A percentile compares a stretch with the other conserved stretches of the same genome.
Evolutionary conservation across 2,113 vertebrate species (phyloP).

Genomic region (Atlantisia rogersi): DNA sequence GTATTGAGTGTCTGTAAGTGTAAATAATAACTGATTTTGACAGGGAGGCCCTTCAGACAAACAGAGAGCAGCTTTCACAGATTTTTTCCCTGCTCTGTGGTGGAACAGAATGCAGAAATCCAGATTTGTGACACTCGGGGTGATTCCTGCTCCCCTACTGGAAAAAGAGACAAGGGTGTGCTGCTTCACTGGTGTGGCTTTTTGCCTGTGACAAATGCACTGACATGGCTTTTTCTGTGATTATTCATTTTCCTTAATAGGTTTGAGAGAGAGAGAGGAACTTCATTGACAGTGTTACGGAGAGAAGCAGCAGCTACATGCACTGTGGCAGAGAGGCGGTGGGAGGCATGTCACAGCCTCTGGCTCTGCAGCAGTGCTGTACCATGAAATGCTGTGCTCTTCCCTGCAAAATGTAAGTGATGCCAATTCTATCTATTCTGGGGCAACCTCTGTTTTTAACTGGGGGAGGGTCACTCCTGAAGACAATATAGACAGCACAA

Average conservation of each 20-base stretch:
- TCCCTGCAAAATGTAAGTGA: background rate
- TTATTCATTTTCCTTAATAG: background rate
- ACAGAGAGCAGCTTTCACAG: background rate
- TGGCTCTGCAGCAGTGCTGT: background rate
- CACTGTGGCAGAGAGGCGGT: background rate
- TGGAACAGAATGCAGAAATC: background rate
- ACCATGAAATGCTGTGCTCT: background rate
- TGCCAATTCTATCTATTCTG: background rate
- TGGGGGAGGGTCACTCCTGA: background rate
- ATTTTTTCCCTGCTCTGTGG: background rate
- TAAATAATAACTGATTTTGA: slow-evolving; percentile 15
- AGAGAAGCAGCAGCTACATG: background rate
- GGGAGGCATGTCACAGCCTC: background rate
- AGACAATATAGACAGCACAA: background rate
- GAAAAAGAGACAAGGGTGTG: background rate
- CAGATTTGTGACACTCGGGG: background rate
- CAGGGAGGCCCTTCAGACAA: background rate
- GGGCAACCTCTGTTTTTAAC: background rate
- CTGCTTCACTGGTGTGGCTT: background rate
- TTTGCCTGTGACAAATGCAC: background rate
- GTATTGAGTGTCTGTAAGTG: background rate
- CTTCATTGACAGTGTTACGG: background rate
- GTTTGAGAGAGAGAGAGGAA: background rate
- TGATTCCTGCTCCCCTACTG: background rate
- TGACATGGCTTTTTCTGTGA: background rate